Evolutionary conservation across 2,888 invertebrate species (phyloP).

Genomic region (Diachrysia chrysitis): DNA sequence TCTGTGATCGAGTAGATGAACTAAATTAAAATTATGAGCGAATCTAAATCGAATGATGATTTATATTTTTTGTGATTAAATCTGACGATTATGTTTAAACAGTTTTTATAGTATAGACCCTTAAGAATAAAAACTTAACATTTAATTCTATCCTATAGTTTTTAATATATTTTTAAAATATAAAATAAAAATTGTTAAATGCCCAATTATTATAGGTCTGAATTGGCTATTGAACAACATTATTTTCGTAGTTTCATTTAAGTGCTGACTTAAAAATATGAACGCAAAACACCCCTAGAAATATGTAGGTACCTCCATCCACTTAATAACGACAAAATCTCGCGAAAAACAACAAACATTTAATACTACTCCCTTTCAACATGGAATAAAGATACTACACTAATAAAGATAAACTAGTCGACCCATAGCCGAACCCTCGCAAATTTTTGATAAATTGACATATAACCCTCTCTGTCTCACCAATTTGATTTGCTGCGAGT

Average conservation of each 20-base stretch:
- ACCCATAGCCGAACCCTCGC: conserved; percentile 28
- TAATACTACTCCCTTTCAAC: conserved; percentile 36
- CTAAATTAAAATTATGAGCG: background rate
- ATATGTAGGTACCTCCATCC: conserved; percentile 42
- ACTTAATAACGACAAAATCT: conserved; percentile 54
- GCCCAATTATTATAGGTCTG: too few relatives aligned
- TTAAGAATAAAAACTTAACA: too few relatives aligned
- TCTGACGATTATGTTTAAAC: too few relatives aligned
- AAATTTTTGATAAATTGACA: conserved; percentile 64
- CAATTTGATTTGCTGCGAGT: background rate
- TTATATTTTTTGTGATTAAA: background rate
- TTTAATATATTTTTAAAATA: too few relatives aligned
- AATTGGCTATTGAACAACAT: too few relatives aligned
- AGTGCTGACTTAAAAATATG: too few relatives aligned
- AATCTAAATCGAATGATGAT: background rate
- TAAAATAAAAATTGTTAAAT: too few relatives aligned
- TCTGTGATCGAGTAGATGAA: conserved; percentile 44
- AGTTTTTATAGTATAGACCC: conserved; percentile 17
- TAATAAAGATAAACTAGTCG: conserved; percentile 61
- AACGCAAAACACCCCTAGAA: conserved; percentile 4
- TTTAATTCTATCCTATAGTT: too few relatives aligned
- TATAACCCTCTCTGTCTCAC: conserved; percentile 39
- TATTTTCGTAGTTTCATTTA: too few relatives aligned
- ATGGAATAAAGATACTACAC: conserved; percentile 55
- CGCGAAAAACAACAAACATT: conserved; percentile 52